These are phyloP conservation scores for Aldrovandia affinis DNA, from an alignment of 2,797 vertebrate species.

Conservation along the genomic window DNA sequence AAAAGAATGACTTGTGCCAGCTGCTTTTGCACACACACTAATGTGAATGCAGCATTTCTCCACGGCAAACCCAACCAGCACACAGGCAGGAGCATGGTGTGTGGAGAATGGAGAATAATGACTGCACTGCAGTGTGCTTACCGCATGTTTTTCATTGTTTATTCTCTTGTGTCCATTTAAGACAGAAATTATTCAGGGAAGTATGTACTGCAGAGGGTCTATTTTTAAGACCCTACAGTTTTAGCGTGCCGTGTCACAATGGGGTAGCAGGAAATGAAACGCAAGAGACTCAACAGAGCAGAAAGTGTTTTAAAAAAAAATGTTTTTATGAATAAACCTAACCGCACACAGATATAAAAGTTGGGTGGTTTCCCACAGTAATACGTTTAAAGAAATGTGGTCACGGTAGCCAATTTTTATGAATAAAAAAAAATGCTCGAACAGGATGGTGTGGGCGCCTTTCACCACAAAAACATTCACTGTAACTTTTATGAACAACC, in stretches of 20 bases:
- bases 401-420: neutral
- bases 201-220: neutral
- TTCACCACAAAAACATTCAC: neutral
- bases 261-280: neutral
- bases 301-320: too few relatives aligned
- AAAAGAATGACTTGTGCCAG: too few relatives aligned
- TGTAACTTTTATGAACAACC: neutral
- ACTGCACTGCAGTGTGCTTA: neutral
- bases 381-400: too few relatives aligned
- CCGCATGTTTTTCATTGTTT: too few relatives aligned
- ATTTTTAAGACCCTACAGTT: neutral
- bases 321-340: too few relatives aligned
- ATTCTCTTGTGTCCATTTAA: neutral
- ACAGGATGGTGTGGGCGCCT: neutral
- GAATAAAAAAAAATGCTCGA: neutral
- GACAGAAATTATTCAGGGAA: neutral
- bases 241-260: neutral
- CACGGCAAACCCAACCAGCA: neutral
- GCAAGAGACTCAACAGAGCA: too few relatives aligned
- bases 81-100: neutral
- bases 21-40: neutral
- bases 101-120: neutral
- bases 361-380: too few relatives aligned
- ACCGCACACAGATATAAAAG: too few relatives aligned
- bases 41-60: neutral